phyloP scores from a whole-genome alignment of 2,888 invertebrate genomes.

The Epistrophella euchroma region DNA sequence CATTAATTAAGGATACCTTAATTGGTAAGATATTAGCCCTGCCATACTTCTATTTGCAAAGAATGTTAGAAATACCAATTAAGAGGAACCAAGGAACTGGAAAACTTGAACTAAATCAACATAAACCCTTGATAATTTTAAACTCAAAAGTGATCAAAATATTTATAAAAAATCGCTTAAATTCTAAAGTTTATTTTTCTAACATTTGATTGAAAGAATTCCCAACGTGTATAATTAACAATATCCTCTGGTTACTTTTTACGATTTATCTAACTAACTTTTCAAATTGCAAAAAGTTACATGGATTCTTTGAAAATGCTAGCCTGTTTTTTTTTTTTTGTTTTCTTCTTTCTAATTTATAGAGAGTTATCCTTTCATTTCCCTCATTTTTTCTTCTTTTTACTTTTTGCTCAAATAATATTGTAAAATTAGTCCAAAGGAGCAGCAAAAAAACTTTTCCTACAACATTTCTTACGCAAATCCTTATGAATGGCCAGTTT shows the following conservation, averaged over 20 bases:
- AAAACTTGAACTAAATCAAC: too few species aligned
- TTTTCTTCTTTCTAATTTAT: conserved; percentile 1
- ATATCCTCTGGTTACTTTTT: neutral
- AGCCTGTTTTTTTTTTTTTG: neutral
- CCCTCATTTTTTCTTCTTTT: neutral
- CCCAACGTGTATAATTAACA: neutral
- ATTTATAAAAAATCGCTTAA: neutral
- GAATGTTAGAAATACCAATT: too few species aligned
- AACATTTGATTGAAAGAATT: neutral
- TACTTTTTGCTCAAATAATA: neutral
- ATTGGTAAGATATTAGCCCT: too few species aligned
- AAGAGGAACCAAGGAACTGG: too few species aligned
- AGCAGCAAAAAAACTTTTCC: conserved; percentile 40
- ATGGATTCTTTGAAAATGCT: neutral
- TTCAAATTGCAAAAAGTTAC: conserved; percentile 2
- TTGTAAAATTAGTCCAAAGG: conserved; percentile 44
- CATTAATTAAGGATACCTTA: too few species aligned
- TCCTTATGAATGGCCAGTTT: conserved; percentile 46
- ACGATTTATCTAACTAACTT: conserved; percentile 19
- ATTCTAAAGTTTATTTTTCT: neutral
- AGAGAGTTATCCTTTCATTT: conserved; percentile 14
- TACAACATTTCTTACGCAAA: conserved; percentile 32
- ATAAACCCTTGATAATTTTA: too few species aligned
- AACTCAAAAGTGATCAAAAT: neutral
- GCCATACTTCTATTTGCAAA: too few species aligned